Evolutionary conservation across 2,113 vertebrate species (phyloP).

Genomic region (Aptenodytes forsteri): DNA sequence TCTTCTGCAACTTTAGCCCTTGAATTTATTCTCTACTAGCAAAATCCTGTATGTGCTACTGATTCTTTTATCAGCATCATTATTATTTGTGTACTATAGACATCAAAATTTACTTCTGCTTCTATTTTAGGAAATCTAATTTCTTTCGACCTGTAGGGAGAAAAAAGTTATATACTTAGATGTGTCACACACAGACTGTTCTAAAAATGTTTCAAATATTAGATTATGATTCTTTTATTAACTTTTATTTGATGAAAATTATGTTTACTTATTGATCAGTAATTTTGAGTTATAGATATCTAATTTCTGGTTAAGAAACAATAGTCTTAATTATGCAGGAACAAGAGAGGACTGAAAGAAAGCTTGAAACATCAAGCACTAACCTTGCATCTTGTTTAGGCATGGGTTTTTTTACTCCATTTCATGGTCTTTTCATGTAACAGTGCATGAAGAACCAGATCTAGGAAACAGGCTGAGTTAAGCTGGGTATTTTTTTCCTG

Average conservation of each 20-base stretch:
- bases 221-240: neutral
- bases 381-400: neutral
- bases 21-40: neutral
- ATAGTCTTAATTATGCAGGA: neutral
- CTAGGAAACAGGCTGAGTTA: neutral
- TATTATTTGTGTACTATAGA: neutral
- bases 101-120: neutral
- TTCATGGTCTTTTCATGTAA: neutral
- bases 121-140: neutral
- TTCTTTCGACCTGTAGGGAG: neutral
- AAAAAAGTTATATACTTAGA: neutral
- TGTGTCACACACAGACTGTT: neutral
- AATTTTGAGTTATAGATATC: neutral
- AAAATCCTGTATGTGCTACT: neutral
- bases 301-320: constrained; percentile 5
- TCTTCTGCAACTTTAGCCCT: neutral
- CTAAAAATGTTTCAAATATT: neutral
- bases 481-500: neutral
- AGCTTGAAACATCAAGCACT: neutral
- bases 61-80: neutral
- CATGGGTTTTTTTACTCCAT: neutral
- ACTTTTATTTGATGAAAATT: neutral
- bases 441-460: neutral
- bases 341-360: neutral
- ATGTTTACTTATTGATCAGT: neutral